phyloP scores from a whole-genome alignment of 2,888 invertebrate genomes.

The Fissipunctia ypsillon region DNA sequence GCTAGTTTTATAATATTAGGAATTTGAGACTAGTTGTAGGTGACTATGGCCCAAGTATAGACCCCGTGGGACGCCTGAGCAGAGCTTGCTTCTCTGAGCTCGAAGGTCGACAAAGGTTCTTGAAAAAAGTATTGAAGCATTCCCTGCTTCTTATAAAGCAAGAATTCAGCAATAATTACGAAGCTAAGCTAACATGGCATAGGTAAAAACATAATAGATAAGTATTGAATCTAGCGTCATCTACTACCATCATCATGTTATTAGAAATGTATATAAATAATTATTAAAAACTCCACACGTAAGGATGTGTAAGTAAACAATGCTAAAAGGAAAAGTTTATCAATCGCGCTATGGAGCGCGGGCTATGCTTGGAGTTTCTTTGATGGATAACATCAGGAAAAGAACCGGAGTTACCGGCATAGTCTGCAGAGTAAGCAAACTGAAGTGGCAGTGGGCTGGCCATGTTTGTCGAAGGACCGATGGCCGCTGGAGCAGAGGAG shows the following conservation, averaged over 20 bases:
- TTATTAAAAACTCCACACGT: not conserved
- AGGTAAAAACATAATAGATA: not conserved
- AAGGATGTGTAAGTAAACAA: conserved; percentile 5
- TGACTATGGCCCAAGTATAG: not conserved
- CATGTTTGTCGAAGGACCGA: no score
- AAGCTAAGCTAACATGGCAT: not conserved
- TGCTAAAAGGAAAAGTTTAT: not conserved
- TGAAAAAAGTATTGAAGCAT: not conserved
- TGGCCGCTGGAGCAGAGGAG: no score
- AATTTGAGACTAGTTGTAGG: not conserved
- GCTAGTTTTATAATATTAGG: not conserved
- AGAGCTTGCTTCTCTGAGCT: not conserved
- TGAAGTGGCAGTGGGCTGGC: no score
- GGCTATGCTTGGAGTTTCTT: no score
- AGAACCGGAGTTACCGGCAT: no score
- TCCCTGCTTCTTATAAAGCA: not conserved
- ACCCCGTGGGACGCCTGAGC: not conserved
- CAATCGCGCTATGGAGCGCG: no score
- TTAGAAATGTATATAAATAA: conserved; percentile 6
- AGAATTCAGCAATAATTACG: not conserved
- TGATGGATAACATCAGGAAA: no score
- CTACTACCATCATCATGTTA: not conserved
- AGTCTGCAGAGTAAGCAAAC: no score
- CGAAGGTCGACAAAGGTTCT: not conserved
- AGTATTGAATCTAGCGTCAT: not conserved